A percentile compares a stretch with the other conserved stretches of the same genome.
Evolutionary conservation across 2,797 vertebrate species (phyloP).

Genomic region (Erpetoichthys calabaricus): DNA sequence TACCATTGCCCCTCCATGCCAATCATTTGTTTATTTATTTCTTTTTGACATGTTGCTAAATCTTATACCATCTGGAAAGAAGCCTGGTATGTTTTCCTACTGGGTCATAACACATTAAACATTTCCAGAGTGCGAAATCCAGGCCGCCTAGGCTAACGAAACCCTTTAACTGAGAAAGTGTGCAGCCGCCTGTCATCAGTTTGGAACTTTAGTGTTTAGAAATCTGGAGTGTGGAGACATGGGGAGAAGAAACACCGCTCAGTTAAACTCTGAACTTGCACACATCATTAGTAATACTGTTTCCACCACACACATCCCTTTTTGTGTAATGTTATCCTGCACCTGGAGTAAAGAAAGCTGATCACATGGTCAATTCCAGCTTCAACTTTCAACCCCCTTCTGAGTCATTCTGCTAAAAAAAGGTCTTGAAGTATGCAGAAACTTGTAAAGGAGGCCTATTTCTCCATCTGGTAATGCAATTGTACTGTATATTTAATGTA

Average conservation of each 20-base stretch:
- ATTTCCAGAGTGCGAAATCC: no score
- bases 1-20: no score
- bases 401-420: background rate
- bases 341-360: constrained; percentile 7
- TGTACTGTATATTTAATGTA: no score
- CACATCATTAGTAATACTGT: constrained; percentile 18
- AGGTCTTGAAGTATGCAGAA: no score
- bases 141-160: no score
- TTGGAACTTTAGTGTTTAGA: constrained; percentile 5
- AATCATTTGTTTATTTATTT: no score
- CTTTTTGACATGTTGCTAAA: no score
- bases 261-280: constrained; percentile 22
- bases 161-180: background rate
- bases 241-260: constrained; percentile 12
- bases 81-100: no score
- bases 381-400: background rate
- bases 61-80: no score
- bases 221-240: constrained; percentile 10
- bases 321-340: constrained; percentile 12
- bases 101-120: no score
- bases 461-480: no score
- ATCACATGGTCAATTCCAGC: background rate
- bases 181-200: constrained; percentile 9
- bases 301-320: constrained; percentile 12
- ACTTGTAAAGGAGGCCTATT: no score